These are phyloP conservation scores for Amphiura filiformis DNA, from an alignment of 35 echinoderm and acorn worm genomes.

Conservation along the genomic window DNA sequence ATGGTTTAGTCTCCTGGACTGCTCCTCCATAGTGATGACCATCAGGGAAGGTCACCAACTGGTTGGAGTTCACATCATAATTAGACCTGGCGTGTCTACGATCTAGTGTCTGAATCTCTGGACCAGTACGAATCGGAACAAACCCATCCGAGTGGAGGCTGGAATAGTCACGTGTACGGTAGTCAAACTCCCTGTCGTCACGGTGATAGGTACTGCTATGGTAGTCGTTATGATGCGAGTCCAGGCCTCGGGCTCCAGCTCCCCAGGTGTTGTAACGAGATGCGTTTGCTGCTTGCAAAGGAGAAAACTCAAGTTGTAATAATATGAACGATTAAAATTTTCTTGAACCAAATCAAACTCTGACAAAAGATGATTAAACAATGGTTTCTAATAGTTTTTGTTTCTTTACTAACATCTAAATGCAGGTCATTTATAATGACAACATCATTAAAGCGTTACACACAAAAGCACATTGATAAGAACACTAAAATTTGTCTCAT, in stretches of 20 bases:
- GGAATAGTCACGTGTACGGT: constrained; percentile 34
- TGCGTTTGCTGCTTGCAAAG: background rate
- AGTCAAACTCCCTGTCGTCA: constrained; percentile 45
- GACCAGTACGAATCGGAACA: constrained; percentile 18
- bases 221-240: constrained; percentile 28
- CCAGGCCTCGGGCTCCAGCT: background rate
- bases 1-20: constrained; percentile 5
- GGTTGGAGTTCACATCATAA: constrained; percentile 22
- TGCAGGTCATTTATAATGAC: no score
- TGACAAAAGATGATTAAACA: no score
- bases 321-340: background rate
- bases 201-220: constrained; percentile 45
- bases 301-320: background rate
- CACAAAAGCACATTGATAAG: no score
- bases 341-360: background rate
- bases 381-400: no score
- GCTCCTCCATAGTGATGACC: background rate
- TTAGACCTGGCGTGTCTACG: constrained; percentile 3
- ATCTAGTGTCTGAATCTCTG: constrained; percentile 20
- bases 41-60: constrained; percentile 71
- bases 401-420: no score
- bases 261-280: constrained; percentile 11
- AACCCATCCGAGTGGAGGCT: constrained; percentile 14
- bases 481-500: no score
- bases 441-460: no score